Conservation (phyloP, 2,888 invertebrate species). For the Asteroscopus sphinx region DNA sequence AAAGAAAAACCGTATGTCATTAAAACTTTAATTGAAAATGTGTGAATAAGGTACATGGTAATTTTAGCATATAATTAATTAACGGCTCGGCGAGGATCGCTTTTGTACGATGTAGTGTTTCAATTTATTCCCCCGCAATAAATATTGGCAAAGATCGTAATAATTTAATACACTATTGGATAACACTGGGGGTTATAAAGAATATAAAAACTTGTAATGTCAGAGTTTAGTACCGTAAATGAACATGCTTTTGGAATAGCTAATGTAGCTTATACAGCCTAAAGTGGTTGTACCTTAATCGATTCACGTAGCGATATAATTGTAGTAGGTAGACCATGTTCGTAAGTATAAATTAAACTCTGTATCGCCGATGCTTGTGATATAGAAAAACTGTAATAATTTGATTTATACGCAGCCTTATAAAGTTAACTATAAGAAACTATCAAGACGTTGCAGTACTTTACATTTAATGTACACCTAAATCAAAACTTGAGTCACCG, state of each 20-base stretch:
- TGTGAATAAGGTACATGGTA: slow-evolving; percentile 37
- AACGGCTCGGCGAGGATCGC: slow-evolving; percentile 52
- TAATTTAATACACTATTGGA: slow-evolving; percentile 71
- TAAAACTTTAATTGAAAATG: slow-evolving; percentile 50
- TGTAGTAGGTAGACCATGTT: slow-evolving; percentile 46
- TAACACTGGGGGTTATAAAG: slow-evolving; percentile 56
- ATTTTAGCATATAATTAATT: slow-evolving; percentile 64
- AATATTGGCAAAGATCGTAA: slow-evolving; percentile 69
- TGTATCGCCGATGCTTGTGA: slow-evolving; percentile 31
- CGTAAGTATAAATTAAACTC: slow-evolving; percentile 54
- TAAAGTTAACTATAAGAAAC: slow-evolving; percentile 33
- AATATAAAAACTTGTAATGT: slow-evolving; percentile 64
- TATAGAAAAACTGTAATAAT: slow-evolving; percentile 47
- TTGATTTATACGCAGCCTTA: slow-evolving; percentile 50
- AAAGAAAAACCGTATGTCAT: slow-evolving; percentile 1
- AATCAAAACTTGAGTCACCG: slow-evolving; percentile 25
- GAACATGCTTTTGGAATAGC: slow-evolving; percentile 60
- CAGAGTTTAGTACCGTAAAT: slow-evolving; percentile 58
- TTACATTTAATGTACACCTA: slow-evolving; percentile 30
- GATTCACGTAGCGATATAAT: slow-evolving; percentile 59
- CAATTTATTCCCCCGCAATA: slow-evolving; percentile 73
- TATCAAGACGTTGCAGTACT: slow-evolving; percentile 23
- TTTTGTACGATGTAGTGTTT: slow-evolving; percentile 63
- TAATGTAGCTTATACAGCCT: slow-evolving; percentile 50
- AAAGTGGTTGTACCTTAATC: slow-evolving; percentile 46